Base-by-base conservation (phyloP, 2,797 vertebrate genomes). In the Anguilla pacifica region DNA sequence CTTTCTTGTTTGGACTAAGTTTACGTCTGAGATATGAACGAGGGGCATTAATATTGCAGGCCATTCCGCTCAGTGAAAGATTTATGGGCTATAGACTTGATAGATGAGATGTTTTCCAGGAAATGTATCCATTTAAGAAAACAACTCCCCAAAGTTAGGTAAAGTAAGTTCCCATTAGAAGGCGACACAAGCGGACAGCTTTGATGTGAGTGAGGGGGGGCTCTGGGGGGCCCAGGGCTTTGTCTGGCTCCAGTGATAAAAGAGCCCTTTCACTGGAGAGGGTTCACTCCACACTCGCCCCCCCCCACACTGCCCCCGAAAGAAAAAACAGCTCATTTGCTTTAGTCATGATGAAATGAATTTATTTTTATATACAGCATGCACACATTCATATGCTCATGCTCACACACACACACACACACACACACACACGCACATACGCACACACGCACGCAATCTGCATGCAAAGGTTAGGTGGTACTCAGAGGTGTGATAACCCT, bases 21-120 rank as follows among this genome's bases (percentile, higher is more conserved):
- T 70, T 74, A 84, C 28, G 61, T 87, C 87, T 87, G 83, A 67
- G 82, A 81, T 79, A 28, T 46, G 83, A 88, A 79, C 70, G 39
- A 79, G 72, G 70, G 39, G 31, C 87, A 88, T 88, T 88, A 88
- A 88, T 88, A 88, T 85, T 64, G 51, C 83, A 88, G 83, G 83
- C 83, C 70, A 25, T 39, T 67, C 51, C 70, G 22, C 74, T 85
- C 55, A 17, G 39, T 79, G 83, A 88, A 84, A 79, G 87, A 88
- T 88, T 85, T 88, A 88, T n/a, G 28, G 31, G 28, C 83, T 25
- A 53, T 64, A 53, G 55, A 39, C 74, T 79, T 88, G 87, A 88
- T 53, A 81, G 87, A 88, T 55, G 83, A 88, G 70, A 79, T 85
- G 87, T 85, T 85, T 85, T 85, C 83, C 72, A 88, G 84, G 83